Base-by-base conservation (phyloP, 2,113 vertebrate species). In the Mormyrus lacerda region DNA sequence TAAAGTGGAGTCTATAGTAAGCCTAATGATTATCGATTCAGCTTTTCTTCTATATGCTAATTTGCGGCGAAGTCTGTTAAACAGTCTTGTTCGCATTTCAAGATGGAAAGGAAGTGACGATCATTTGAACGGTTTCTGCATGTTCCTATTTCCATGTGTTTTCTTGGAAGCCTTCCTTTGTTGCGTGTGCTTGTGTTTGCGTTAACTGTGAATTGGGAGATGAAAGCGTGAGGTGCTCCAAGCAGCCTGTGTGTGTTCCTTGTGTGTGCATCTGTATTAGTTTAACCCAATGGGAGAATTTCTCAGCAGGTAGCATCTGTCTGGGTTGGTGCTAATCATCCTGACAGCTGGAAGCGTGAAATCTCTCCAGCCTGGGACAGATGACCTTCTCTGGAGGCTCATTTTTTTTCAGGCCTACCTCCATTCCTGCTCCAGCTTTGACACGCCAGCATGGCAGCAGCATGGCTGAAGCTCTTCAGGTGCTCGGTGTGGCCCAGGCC, bases 231-330 rank as follows among this genome's bases (percentile, higher is more conserved):
- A 42, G 76, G 39, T 44, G 35, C 42, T 44, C 13, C 6, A 9
- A 84, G 44, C 1, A n/a, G 82, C 39, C 82, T 45, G 21, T 84
- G 82, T 84, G 82, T 84, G 82, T 84, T 44, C 82, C 39, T 84
- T 45, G 39, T 44, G 39, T 84, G 82, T 84, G 82, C 82, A 84
- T 84, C 82, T 84, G 82, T 84, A 84, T 84, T 84, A 84, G 39
- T 44, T 84, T 84, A 84, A 84, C 82, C 82, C 82, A 84, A 84
- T 45, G 82, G 82, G 82, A 84, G 82, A 84, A 21, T 84, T 84
- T 84, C 82, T 24, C 82, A 84, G 82, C 82, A 84, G 82, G 82
- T 84, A 84, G 82, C 82, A 84, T 84, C 82, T 84, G 82, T 84
- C 82, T 84, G 82, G 82, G 82, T 84, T 47, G 82, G 82, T 84